Percentiles rank a stretch among this genome's conserved stretches.
phyloP scores from a whole-genome alignment of 2,797 vertebrate species.

The Florisuga fusca region DNA sequence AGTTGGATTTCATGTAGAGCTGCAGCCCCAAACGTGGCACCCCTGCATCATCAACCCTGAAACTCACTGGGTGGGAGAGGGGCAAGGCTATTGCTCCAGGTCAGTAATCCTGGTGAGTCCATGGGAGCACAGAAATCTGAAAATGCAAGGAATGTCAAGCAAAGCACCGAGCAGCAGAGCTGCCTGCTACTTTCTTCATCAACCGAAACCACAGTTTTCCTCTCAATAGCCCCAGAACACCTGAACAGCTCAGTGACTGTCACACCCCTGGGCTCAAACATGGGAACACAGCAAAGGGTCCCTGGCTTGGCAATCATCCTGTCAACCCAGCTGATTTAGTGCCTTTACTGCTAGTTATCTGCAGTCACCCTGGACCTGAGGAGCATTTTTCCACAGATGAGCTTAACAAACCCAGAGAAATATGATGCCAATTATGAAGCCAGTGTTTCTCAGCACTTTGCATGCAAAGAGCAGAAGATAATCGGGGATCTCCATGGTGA shows the following conservation, averaged over 20 bases:
- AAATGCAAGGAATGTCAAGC: accelerated
- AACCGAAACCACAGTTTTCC: accelerated
- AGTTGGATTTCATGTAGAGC: conserved; percentile 33
- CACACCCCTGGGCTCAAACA: background rate
- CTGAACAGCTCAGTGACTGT: background rate
- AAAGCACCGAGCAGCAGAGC: background rate
- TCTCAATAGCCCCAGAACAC: background rate
- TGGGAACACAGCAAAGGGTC: accelerated
- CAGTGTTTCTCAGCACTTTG: background rate
- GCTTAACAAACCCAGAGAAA: background rate
- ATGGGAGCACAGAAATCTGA: background rate
- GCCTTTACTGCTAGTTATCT: background rate
- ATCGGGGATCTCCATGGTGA: conserved; percentile 46
- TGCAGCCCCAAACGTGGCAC: background rate
- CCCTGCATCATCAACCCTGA: background rate
- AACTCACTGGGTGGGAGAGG: background rate
- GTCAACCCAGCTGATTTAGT: background rate
- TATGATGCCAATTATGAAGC: background rate
- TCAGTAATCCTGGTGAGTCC: background rate
- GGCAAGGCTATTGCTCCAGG: background rate
- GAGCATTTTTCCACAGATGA: background rate
- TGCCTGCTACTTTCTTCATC: accelerated
- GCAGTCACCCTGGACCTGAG: background rate
- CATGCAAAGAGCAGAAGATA: background rate
- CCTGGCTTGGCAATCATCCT: accelerated